Base-by-base conservation (phyloP, 1,140 invertebrate species). In the Drosophila pectinifera region DNA sequence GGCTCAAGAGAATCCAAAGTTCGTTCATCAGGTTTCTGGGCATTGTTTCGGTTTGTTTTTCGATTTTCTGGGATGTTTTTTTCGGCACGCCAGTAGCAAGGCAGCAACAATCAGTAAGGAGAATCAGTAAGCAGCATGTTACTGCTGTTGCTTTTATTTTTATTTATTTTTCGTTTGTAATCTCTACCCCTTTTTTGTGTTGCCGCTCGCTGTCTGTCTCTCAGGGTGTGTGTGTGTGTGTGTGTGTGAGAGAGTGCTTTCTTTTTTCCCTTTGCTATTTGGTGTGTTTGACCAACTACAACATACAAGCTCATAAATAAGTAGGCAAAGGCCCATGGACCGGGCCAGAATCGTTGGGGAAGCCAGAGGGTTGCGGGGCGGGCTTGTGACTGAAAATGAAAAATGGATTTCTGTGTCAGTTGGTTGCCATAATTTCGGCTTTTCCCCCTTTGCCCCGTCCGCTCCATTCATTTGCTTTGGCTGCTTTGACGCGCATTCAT, bases 361-460 rank as follows among this genome's bases (percentile, higher is more conserved):
- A 20, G 63, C 10, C 0, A 28, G 22, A 38, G 62, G 42, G 54
- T 42, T 58, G 41, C 39, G 53, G 28, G 26, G 22, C 39, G 38
- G 65, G 36, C 51, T 76, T 78, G 63, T 80, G 78, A 73, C 80
- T 84, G 73, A 79, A 89, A 89, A 89, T 89, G 84, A 89, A 89
- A 89, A 89, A 89, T 89, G 80, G 84, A 89, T 89, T 89, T 89
- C 84, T 89, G 80, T 89, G 84, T 89, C 84, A 89, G 84, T 89
- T 88, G 84, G 84, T 89, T 89, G 85, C 80, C 84, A 89, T 89
- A 83, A 88, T 88, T 88, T 88, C 34, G 59, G 65, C 67, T 77
- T 78, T 65, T 42, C 54, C 68, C 65, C 48, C 24, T 31, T 22
- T 11, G 4, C 42, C 39, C 62, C 49, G 28, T 31, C 26, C 26